Evolutionary conservation across 2,888 invertebrate genomes (phyloP), one percentile per base, ranked within the genome.

Genomic region (Tortricodes alternella): DNA sequence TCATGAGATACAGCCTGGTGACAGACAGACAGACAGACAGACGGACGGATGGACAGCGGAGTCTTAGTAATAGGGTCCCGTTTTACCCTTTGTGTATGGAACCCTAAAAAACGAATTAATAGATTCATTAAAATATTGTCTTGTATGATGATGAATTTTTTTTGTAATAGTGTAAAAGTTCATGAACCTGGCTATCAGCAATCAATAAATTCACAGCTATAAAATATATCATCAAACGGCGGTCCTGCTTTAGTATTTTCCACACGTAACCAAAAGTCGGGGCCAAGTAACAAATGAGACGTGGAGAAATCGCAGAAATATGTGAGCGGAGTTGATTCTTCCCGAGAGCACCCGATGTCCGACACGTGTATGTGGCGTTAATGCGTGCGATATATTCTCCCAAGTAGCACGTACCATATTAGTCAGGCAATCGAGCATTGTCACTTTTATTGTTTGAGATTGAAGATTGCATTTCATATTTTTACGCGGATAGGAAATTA

Each of bases 231-330:
- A 24, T n/a, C 13, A 23, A 41, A 24, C 21, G 29, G 23, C 9
- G 32, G 18, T 18, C 49, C 9, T 7, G 8, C 6, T 13, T 51
- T n/a, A 24, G 29, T 21, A 59, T 59, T 59, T 51, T 11, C 37
- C 19, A 38, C 59, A 59, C 59, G 59, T 55, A 39, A 23, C 39
- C 46, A 35, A 55, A 55, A 55, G 49, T 46, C 46, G 46, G 41
- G 46, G 39, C 46, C 24, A 58, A 48, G 59, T 55, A 49, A 51
- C 55, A 59, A 56, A 59, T 59, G 55, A 59, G 59, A 59, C 59
- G 55, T 56, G 55, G 59, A 59, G 51, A 59, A 59, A 59, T 59
- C 55, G 55, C 27, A 15, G 41, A 52, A 59, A 59, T 59, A 46
- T 59, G 55, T 59, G 59, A 48, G 46, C 44, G 27, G 51, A 52